Evolutionary conservation across 2,113 vertebrate genomes (phyloP), one percentile per base, ranked within the genome.

Genomic region (Ascaphus truei): DNA sequence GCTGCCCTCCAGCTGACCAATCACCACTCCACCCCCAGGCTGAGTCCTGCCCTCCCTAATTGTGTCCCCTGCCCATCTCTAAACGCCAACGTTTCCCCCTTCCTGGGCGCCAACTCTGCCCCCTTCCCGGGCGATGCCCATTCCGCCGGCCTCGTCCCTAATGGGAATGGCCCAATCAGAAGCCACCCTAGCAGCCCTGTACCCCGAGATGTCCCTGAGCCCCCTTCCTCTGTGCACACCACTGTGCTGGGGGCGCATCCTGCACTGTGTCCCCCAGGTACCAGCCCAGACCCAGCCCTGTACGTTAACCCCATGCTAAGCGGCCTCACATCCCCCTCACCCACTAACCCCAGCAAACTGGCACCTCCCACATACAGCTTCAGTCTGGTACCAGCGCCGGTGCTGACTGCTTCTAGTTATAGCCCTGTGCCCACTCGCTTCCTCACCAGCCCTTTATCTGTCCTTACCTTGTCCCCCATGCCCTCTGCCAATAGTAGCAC

Each of bases 1-100:
- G 15, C 58, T 7, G 25, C 39, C 7, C n/a, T 68, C 9, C 66
- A 68, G 43, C 53, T 68, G 3, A 59, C 66, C 16, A 68, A 68
- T 31, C 66, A 68, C 36, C 55, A 37, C 43, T 59, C 66, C 1
- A 30, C 53, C 16, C 55, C 43, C 4, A 37, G 55, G 22, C 55
- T 15, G 3, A 59, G 43, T n/a, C 66, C 66, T 15, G 30, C 55
- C 4, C 15, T 59, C 7, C 22, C 30, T 11, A 68, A 47, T 23
- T 65, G 30, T 65, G 30, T n/a, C 15, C 41, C 12, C 33, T 27
- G n/a, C 4, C 47, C 52, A 16, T 12, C 9, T 2, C 34, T 29
- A 3, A 66, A 20, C 52, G 2, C 39, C 23, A 15, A 1, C 34
- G n/a, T 25, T 3, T 10, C 41, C 3, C 39, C 23, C 39, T 33